These are phyloP conservation scores for Sinocyclocheilus rhinocerous DNA, from an alignment of 2,113 vertebrate genomes.

Conservation along the genomic window DNA sequence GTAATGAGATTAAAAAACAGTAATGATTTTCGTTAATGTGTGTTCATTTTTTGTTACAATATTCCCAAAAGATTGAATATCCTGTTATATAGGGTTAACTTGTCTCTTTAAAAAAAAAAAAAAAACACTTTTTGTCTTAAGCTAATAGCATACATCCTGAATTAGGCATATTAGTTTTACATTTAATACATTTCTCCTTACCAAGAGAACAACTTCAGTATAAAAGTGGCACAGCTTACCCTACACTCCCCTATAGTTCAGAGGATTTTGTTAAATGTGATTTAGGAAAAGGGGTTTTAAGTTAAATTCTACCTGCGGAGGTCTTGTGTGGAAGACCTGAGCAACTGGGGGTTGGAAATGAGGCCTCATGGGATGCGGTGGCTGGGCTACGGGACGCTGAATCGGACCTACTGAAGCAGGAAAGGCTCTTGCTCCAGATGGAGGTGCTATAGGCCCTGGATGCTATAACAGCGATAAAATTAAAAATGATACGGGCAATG, in stretches of 20 bases:
- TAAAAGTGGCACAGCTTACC: neutral
- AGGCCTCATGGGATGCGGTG: constrained; percentile 47
- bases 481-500: neutral
- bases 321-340: constrained; percentile 46
- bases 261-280: neutral
- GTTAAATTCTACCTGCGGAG: constrained; percentile 42
- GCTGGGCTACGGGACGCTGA: constrained; percentile 39
- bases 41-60: no score
- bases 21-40: neutral
- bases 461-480: constrained; percentile 28
- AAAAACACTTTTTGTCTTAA: neutral
- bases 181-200: neutral
- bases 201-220: neutral
- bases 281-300: neutral
- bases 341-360: constrained; percentile 25
- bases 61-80: no score
- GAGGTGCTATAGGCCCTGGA: constrained; percentile 62
- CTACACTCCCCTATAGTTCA: neutral
- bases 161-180: neutral
- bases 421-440: constrained; percentile 44
- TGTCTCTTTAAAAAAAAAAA: neutral
- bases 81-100: neutral
- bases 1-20: neutral
- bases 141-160: neutral
- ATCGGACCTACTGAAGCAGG: constrained; percentile 23